phyloP scores from a whole-genome alignment of 2,113 vertebrate genomes.

The Chamaetylas fuelleborni region DNA sequence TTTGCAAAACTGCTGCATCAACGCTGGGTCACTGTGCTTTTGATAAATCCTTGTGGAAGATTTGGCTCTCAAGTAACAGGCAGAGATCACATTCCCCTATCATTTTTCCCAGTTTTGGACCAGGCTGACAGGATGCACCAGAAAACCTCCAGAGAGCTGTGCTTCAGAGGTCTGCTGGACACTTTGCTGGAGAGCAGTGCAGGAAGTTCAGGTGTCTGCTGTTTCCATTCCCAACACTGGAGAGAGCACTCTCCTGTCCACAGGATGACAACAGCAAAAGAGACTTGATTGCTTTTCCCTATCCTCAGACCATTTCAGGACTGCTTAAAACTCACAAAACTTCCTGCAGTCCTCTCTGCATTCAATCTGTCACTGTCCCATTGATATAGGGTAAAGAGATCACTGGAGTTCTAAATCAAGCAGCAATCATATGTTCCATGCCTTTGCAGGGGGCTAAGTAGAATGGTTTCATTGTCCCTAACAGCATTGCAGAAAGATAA shows the following conservation, averaged over 20 bases:
- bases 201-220: neutral
- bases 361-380: neutral
- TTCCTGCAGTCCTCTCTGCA: neutral
- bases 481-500: neutral
- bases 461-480: neutral
- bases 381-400: neutral
- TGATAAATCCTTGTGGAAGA: too few species aligned
- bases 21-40: too few species aligned
- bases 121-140: neutral
- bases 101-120: too few species aligned
- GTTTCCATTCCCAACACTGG: neutral
- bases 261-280: neutral
- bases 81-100: too few species aligned
- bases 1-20: neutral
- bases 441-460: rapidly evolving
- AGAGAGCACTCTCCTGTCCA: neutral
- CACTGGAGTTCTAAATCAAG: neutral
- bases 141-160: neutral
- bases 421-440: neutral
- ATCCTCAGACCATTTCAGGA: neutral
- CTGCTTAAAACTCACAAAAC: neutral
- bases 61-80: too few species aligned
- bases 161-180: neutral
- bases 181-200: neutral
- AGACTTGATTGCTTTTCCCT: neutral